Percentiles rank a stretch among this genome's conserved stretches.
Conservation (phyloP, 1,140 invertebrate species). For the Drosophila yakuba region DNA sequence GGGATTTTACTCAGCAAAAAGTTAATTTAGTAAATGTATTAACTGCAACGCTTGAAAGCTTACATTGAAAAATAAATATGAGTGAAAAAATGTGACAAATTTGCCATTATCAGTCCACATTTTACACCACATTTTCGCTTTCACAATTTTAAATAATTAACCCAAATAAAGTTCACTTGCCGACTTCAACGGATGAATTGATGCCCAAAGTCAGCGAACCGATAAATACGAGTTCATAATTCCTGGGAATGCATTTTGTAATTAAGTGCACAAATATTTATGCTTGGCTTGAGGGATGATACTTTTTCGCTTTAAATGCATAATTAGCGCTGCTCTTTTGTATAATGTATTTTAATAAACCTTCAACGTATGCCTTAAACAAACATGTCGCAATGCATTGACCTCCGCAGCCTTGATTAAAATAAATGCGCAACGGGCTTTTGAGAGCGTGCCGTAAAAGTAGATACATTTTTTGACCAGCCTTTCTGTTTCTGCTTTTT, state of each 20-base stretch:
- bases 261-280: slow-evolving; percentile 70
- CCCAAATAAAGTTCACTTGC: slow-evolving; percentile 29
- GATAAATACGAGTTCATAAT: slow-evolving; percentile 56
- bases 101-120: not conserved
- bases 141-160: slow-evolving; percentile 17
- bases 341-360: slow-evolving; percentile 61
- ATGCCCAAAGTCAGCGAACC: slow-evolving; percentile 42
- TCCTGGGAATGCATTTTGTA: slow-evolving; percentile 49
- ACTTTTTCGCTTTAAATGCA: slow-evolving; percentile 54
- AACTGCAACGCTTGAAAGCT: not conserved
- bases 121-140: slow-evolving; percentile 1
- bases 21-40: not conserved
- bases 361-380: slow-evolving; percentile 34
- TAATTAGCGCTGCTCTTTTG: slow-evolving; percentile 49
- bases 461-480: slow-evolving; percentile 2
- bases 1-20: not conserved
- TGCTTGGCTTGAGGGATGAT: slow-evolving; percentile 16
- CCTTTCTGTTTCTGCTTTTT: slow-evolving; percentile 9
- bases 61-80: slow-evolving; percentile 5
- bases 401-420: slow-evolving; percentile 32
- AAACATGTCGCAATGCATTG: slow-evolving; percentile 23
- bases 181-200: slow-evolving; percentile 36
- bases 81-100: slow-evolving; percentile 15
- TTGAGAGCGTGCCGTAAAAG: not conserved
- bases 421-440: slow-evolving; percentile 19